Evolutionary conservation across 2,888 invertebrate species (phyloP), one percentile per base, ranked within the genome.

Genomic region (Himalopsyche tibetana): DNA sequence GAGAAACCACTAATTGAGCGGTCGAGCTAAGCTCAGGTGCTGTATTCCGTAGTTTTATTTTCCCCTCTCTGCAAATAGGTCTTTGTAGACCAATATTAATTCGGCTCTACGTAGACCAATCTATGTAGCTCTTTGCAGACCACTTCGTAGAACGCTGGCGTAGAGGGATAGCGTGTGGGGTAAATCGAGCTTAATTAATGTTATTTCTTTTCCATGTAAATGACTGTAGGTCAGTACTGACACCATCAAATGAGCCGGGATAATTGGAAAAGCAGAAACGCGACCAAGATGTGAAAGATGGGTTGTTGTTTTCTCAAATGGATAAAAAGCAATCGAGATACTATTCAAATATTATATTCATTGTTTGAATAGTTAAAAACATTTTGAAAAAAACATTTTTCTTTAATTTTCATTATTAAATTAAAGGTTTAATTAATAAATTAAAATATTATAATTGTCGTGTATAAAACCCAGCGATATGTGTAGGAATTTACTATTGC

Each of bases 121-220:
- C 12, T 12, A 12, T 55, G 55, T 55, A 55, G 55, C 55, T 12
- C 15, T 2, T n/a, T 12, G 55, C 11, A 55, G n/a, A 55, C 51
- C 51, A 51, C 51, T 51, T 8, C 63, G 63, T 63, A 63, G 28
- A 63, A 11, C 6, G 63, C 19, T 63, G 63, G 63, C 63, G 28
- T 63, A 63, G 63, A 63, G 63, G 63, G 19, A 63, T 63, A 28
- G 63, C 63, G 63, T 63, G 19, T 2, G 6, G 19, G 28, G 8
- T 63, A 63, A 63, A 63, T 63, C 63, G 28, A 63, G 63, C 63
- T 63, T 28, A 63, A 63, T 63, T 63, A 63, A 63, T 63, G 63
- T 63, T 63, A 63, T 63, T 63, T 63, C 63, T 63, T 63, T 63
- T 63, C 6, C 63, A 63, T 63, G 63, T 63, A 63, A 63, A 63